Conservation (phyloP, 2,113 vertebrate species). For the Lycaon pictus region DNA sequence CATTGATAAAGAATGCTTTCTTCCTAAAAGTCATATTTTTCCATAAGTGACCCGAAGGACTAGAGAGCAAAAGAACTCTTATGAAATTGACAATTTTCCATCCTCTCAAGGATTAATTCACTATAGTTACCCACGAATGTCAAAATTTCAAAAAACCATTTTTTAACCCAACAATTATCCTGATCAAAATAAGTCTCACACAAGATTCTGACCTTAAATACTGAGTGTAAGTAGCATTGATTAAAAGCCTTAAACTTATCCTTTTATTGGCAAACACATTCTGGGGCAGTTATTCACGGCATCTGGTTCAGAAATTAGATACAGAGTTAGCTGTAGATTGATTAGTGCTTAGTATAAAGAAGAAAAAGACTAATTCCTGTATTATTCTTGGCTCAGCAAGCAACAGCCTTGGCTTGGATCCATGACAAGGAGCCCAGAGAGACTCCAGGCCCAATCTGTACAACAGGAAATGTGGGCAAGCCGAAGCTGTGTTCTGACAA, state of each 20-base stretch:
- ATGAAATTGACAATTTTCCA: conserved; percentile 58
- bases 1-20: not conserved
- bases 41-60: conserved; percentile 44
- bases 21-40: conserved; percentile 55
- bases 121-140: conserved; percentile 31
- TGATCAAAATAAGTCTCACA: conserved; percentile 76
- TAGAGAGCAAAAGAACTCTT: conserved; percentile 40
- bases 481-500: conserved; percentile 57
- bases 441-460: not conserved
- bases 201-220: conserved; percentile 76
- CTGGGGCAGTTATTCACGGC: conserved; percentile 81
- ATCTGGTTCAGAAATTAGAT: conserved; percentile 80
- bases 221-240: conserved; percentile 72
- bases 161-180: conserved; percentile 81
- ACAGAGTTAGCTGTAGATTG: conserved; percentile 79
- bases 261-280: conserved; percentile 86
- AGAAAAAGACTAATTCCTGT: conserved; percentile 66
- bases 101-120: conserved; percentile 60
- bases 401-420: not conserved
- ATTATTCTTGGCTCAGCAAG: conserved; percentile 69
- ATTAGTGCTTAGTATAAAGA: conserved; percentile 72
- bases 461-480: conserved; percentile 51
- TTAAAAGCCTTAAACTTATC: conserved; percentile 81
- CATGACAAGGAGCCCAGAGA: conserved; percentile 57
- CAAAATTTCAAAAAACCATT: conserved; percentile 62